phyloP scores from a whole-genome alignment of 2,797 vertebrate genomes.

The Poecilia gillii region DNA sequence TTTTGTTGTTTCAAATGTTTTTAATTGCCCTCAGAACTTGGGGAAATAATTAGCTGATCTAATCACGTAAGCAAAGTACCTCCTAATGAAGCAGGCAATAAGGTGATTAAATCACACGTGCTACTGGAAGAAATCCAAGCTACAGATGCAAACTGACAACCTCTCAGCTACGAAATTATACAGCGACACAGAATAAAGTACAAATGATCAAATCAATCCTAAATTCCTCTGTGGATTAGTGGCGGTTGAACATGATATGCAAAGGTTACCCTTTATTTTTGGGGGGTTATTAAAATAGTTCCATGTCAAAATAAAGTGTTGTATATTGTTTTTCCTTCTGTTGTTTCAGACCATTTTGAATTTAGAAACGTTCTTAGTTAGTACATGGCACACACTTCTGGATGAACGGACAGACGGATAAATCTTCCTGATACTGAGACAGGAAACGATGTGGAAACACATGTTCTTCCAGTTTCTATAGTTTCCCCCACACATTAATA shows the following conservation, averaged over 20 bases:
- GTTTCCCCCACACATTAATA: not conserved
- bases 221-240: not conserved
- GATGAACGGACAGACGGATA: not conserved
- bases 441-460: not conserved
- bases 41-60: slow-evolving; percentile 18
- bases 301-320: not conserved
- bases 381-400: not conserved
- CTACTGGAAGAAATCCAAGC: slow-evolving; percentile 30
- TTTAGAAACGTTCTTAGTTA: not conserved
- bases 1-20: slow-evolving; percentile 32
- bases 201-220: not conserved
- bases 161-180: slow-evolving; percentile 47
- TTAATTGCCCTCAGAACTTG: slow-evolving; percentile 28
- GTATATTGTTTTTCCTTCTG: not conserved
- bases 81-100: slow-evolving; percentile 28
- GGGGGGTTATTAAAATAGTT: not conserved
- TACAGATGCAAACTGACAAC: slow-evolving; percentile 36
- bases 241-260: not conserved
- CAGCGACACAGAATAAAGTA: slow-evolving; percentile 10
- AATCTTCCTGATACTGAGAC: not conserved
- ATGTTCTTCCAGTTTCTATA: not conserved
- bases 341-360: not conserved
- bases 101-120: slow-evolving; percentile 30
- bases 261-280: not conserved
- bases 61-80: slow-evolving; percentile 29